Conservation (phyloP, 2,888 invertebrate genomes). For the Myopa testacea region DNA sequence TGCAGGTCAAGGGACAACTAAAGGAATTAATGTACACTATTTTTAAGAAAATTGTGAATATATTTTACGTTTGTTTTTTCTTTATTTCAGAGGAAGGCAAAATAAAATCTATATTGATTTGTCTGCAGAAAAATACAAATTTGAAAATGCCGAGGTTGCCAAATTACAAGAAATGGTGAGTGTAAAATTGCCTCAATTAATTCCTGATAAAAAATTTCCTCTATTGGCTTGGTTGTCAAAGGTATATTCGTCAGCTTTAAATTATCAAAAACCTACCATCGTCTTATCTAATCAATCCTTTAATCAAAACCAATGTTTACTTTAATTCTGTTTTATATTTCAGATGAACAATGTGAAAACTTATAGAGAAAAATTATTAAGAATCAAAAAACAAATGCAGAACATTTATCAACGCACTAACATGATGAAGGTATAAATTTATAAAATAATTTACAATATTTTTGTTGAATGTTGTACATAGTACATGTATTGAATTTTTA, state of each 20-base stretch:
- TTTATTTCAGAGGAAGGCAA: slow-evolving; percentile 60
- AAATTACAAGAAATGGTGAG: slow-evolving; percentile 63
- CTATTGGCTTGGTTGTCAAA: too few species aligned
- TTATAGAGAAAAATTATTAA: slow-evolving; percentile 63
- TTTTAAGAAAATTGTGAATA: neutral
- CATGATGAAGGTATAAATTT: slow-evolving; percentile 59
- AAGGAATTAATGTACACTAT: slow-evolving; percentile 62
- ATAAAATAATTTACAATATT: slow-evolving; percentile 23
- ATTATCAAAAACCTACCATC: neutral
- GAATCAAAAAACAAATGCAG: slow-evolving; percentile 66
- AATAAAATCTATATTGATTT: slow-evolving; percentile 66
- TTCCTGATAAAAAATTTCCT: too few species aligned
- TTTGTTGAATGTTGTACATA: neutral
- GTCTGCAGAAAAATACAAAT: slow-evolving; percentile 63
- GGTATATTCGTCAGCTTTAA: neutral
- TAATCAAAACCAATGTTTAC: neutral
- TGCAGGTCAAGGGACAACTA: slow-evolving; percentile 57
- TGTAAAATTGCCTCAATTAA: neutral
- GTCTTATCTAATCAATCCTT: too few species aligned
- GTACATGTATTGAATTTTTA: slow-evolving; percentile 39
- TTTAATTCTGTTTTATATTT: neutral
- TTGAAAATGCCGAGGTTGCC: slow-evolving; percentile 61
- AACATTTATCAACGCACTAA: slow-evolving; percentile 64
- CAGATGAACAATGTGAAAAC: slow-evolving; percentile 63
- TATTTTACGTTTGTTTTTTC: neutral